Evolutionary conservation across 2,113 vertebrate genomes (phyloP), one percentile per base, ranked within the genome.

Genomic region (Piaya cayana): DNA sequence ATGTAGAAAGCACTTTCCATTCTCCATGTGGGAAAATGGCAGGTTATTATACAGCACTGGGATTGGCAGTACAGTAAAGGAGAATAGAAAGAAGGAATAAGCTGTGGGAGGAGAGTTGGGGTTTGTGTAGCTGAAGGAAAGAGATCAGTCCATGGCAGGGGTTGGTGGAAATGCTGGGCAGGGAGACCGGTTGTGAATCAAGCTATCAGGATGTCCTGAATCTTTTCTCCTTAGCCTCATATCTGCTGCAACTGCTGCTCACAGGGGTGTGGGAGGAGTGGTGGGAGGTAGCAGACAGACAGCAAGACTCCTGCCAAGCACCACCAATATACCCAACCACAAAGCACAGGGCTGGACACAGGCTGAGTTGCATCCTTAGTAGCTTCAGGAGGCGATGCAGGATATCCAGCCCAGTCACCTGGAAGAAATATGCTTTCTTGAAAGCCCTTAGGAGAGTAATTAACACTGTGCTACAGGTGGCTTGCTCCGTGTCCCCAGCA

Each of bases 311-410:
- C 27, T 63, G 16, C 60, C 19, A 11, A 26, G 68, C 26, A 53
- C 56, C 3, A 0, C 39, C 1, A 1, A n/a, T 18, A n/a, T 59
- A 21, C 37, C 55, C 1, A 1, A 32, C 43, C 26, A 17, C 11
- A 65, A 49, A 60, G 23, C 58, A 43, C 11, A 6, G 67, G 67
- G 52, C 42, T 45, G 45, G 11, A 22, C 64, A 42, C 11, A 15
- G 32, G 25, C 45, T 56, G 30, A 45, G 36, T 55, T n/a, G 11
- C 47, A 14, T 47, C 55, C 27, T 86, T 16, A 5, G 21, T 53
- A 68, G 49, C n/a, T 82, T 37, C 25, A 7, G 55, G 30, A 82
- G 64, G n/a, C 1, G 6, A 82, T 22, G 5, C 20, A 67, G 70
- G 30, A 78, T 5, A 6, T 18, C 12, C 45, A 70, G 21, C 32